phyloP scores from a whole-genome alignment of 2,888 invertebrate genomes.

The Noctua fimbriata region DNA sequence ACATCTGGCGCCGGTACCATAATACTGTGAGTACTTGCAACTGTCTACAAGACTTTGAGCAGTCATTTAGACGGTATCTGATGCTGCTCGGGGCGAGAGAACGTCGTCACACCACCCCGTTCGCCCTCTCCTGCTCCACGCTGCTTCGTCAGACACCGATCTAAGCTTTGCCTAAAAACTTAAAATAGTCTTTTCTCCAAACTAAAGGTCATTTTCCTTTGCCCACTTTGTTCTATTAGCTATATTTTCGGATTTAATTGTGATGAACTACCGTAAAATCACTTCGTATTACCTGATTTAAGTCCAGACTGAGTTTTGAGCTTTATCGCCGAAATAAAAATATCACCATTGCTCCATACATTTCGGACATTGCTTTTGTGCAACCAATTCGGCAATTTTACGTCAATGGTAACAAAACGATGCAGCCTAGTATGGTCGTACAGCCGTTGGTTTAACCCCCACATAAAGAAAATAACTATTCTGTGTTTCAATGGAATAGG shows the following conservation, averaged over 20 bases:
- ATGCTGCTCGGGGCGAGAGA: not conserved
- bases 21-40: slow-evolving; percentile 88
- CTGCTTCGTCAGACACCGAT: not conserved
- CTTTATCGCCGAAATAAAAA: not conserved
- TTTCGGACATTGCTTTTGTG: not conserved
- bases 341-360: not conserved
- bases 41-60: not conserved
- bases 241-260: not conserved
- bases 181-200: not conserved
- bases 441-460: not conserved
- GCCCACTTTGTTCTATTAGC: not conserved
- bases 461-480: not conserved
- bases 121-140: not conserved
- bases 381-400: not conserved
- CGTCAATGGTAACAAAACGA: not conserved
- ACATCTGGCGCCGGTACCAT: slow-evolving; percentile 94
- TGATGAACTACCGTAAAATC: not conserved
- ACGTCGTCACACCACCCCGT: not conserved
- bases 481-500: not conserved
- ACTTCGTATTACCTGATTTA: too few species aligned
- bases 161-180: not conserved
- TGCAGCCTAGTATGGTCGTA: not conserved
- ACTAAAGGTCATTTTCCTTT: not conserved
- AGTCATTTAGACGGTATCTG: not conserved
- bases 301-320: not conserved